phyloP scores from a whole-genome alignment of 2,113 vertebrate genomes.

The Circaetus cinerascens region DNA sequence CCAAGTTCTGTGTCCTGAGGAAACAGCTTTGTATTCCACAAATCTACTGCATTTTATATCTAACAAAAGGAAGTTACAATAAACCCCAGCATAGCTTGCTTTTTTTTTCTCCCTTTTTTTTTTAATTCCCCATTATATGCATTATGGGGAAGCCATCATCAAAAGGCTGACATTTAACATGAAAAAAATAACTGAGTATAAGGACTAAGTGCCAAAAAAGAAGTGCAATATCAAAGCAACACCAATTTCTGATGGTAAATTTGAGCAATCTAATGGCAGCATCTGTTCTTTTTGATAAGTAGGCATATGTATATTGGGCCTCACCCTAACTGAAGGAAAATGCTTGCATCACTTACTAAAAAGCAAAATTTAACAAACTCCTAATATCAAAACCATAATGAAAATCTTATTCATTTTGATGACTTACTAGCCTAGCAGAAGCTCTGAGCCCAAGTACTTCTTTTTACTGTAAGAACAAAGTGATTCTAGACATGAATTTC shows the following conservation, averaged over 20 bases:
- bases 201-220: not conserved
- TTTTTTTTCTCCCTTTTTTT: not conserved
- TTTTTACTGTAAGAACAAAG: not conserved
- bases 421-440: not conserved
- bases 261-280: not conserved
- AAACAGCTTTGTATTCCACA: not conserved
- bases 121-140: not conserved
- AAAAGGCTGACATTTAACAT: not conserved
- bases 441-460: not conserved
- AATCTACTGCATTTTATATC: not conserved
- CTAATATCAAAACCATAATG: not conserved
- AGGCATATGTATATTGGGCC: not conserved
- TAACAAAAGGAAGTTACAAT: not conserved
- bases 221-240: not conserved
- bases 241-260: not conserved
- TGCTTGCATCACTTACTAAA: not conserved
- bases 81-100: not conserved
- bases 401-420: not conserved
- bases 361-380: not conserved
- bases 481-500: not conserved
- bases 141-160: not conserved
- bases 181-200: not conserved
- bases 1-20: not conserved
- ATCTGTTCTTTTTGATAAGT: not conserved
- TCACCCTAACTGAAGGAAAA: not conserved